Evolutionary conservation across 2,888 invertebrate genomes (phyloP), one percentile per base, ranked within the genome.

Genomic region (Eilema sororculum): DNA sequence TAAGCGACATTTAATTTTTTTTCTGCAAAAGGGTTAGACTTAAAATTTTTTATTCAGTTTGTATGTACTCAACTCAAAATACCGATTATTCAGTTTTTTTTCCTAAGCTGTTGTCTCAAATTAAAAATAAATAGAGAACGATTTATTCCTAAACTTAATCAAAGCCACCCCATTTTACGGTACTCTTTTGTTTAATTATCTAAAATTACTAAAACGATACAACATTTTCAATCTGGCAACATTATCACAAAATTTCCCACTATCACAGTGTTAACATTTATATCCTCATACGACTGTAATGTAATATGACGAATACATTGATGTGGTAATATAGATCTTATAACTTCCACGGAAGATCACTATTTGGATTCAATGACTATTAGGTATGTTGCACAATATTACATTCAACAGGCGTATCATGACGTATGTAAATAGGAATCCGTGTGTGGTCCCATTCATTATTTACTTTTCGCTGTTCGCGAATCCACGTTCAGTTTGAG

Each of bases 181-280:
- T n/a, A n/a, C n/a, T 37, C 37, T 41, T 4, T 3, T 13, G 37
- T 46, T 46, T 46, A 20, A 20, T 46, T 46, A 13, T 20, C 46
- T 16, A 24, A 57, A 28, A 37, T 0, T 70, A 59, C 69, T 56
- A 46, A 58, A 10, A 56, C 69, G 28, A 67, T 75, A 75, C 5
- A 30, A 71, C 33, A 41, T 28, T 16, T 46, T 60, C 22, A 56
- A 33, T 8, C 33, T 74, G 72, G 80, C 22, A 65, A 78, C 80
- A 78, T 67, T 74, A 8, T 52, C 56, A 61, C 52, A 68, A 41
- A 8, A 67, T 68, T 65, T 68, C 72, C 73, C 57, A 37, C 64
- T 60, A 3, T 41, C 41, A 4, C 41, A 41, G 16, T 41, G 41
- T 16, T 8, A 52, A 9, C 9, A 52, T 74, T 68, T 71, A 65